Base-by-base conservation (phyloP, 2,797 vertebrate species). In the Syncerus caffer region DNA sequence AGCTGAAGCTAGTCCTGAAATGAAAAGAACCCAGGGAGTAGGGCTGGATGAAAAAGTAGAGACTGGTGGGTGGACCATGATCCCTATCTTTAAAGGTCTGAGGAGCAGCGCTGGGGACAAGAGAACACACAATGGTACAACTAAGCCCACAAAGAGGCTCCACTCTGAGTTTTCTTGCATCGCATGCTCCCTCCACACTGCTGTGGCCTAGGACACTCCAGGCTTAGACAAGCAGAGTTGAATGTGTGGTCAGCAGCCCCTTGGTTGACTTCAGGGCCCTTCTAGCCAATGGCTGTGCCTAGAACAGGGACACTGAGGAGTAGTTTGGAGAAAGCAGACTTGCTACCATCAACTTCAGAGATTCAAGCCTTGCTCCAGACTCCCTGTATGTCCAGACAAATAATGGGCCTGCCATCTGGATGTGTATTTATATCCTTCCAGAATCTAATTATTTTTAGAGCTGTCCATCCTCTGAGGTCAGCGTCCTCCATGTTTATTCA, bases 361-460 rank as follows among this genome's bases (percentile, higher is more conserved):
- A 83, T 91, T 83, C 71, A 83, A 92, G 50, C 60, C 42, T 25
- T 78, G 79, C 67, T 96, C 85, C 80, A 85, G 62, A 88, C 57
- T 85, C 85, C 71, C 95, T 95, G 76, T 96, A 91, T 96, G 97
- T 93, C 96, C 97, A 97, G 93, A 94, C 89, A 89, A 85, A 92
- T 89, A 83, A 91, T 64, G 74, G 96, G 34, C 60, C 94, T 85
- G 92, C 97, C 97, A 96, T 97, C 98, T 98, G 96, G 95, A 64
- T 80, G 38, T 51, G 58, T 83, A 67, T 97, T 97, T 96, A 90
- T 78, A 93, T 62, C 84, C 94, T 97, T 96, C 95, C 31, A 78
- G 89, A 97, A 85, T 86, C 58, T 97, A 96, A 82, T 98, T 96
- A 97, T 97, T 95, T 98, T 94, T 97, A 94, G 93, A 76, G 88